These are phyloP conservation scores for Clarias macrocephalus DNA, from an alignment of 2,113 vertebrate genomes.

Conservation along the genomic window DNA sequence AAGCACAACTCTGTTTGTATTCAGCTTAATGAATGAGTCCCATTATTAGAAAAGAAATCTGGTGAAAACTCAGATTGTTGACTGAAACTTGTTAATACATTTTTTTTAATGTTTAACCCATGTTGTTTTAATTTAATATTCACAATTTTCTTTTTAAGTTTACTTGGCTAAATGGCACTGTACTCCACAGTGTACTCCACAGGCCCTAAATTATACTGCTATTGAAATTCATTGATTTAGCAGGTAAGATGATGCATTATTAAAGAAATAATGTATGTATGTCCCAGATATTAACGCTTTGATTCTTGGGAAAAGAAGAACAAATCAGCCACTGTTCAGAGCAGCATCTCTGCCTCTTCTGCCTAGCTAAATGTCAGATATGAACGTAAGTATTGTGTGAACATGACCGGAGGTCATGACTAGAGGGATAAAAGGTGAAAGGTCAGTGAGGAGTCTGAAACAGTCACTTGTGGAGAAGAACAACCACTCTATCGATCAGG, in stretches of 20 bases:
- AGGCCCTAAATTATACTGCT: background rate
- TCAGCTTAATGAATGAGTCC: background rate
- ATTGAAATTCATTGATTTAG: background rate
- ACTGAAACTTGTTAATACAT: background rate
- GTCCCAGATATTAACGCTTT: conserved; percentile 1
- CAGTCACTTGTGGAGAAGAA: conserved; percentile 48
- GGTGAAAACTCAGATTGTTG: background rate
- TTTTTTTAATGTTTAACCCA: background rate
- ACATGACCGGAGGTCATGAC: background rate
- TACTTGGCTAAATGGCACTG: background rate
- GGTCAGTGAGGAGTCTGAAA: conserved; percentile 51
- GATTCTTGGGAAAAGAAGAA: conserved; percentile 23
- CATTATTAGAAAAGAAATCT: background rate
- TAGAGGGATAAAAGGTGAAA: conserved; percentile 29
- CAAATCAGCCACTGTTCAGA: conserved; percentile 23
- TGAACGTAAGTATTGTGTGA: conserved; percentile 51
- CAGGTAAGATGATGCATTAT: background rate
- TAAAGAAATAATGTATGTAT: background rate
- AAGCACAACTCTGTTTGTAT: background rate
- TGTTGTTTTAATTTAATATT: background rate
- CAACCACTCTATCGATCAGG: conserved; percentile 50
- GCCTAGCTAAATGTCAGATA: conserved; percentile 49
- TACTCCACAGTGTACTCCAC: no score
- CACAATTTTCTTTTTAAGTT: background rate
- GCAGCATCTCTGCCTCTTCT: background rate